These are phyloP conservation scores for Cyanistes caeruleus DNA, from an alignment of 2,113 vertebrate genomes.

Conservation along the genomic window DNA sequence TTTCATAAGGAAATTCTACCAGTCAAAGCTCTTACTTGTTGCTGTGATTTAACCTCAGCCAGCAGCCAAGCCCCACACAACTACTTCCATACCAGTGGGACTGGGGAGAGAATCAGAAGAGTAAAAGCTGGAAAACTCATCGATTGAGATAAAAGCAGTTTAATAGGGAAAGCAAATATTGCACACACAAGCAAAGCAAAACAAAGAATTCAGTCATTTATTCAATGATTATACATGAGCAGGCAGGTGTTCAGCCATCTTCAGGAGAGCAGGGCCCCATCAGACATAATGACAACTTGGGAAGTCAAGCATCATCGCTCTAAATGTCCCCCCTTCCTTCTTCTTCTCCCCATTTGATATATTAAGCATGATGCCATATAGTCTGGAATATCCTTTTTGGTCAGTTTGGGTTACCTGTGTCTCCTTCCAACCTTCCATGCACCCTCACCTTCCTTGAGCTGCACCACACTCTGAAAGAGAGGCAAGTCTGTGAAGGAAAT, in stretches of 20 bases:
- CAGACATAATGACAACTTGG: not conserved
- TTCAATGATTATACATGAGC: not conserved
- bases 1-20: not conserved
- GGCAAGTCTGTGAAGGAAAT: not conserved
- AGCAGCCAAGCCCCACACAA: not conserved
- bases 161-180: not conserved
- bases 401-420: not conserved
- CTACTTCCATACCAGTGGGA: fast-evolving
- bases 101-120: not conserved
- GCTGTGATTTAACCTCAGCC: not conserved
- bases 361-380: not conserved
- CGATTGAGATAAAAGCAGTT: not conserved
- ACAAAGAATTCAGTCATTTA: not conserved
- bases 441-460: not conserved
- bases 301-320: fast-evolving
- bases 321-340: not conserved
- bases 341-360: not conserved
- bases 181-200: not conserved
- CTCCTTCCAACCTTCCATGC: not conserved
- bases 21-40: not conserved
- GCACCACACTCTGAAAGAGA: not conserved
- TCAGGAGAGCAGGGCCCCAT: not conserved
- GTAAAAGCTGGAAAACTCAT: not conserved
- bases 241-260: not conserved
- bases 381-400: not conserved